Base-by-base conservation (phyloP, 2,113 vertebrate genomes). In the Glaucidium brasilianum region DNA sequence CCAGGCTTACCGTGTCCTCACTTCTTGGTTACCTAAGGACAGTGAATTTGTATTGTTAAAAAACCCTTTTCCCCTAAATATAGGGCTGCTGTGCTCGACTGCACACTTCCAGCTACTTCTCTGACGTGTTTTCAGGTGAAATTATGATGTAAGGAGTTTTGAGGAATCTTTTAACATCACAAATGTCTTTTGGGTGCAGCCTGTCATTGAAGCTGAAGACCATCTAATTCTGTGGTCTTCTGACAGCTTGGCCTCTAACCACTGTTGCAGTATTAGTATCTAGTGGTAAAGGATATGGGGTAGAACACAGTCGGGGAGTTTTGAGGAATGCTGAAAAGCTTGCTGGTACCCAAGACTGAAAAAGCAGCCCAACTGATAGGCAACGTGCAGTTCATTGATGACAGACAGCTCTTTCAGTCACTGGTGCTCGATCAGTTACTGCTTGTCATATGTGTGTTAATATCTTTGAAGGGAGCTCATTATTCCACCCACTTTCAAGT, bases 401-500 rank as follows among this genome's bases (percentile, higher is more conserved):
- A 71, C 88, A 90, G 85, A 7, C 59, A n/a, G 85, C 76, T 80
- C 85, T 78, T 83, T 56, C 26, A 86, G 79, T 39, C 80, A 0
- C 83, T 63, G 82, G 20, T 37, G 66, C 90, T 93, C 27, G 0
- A 32, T 84, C 76, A 7, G 30, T 92, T 60, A 5, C 86, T 62
- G 68, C 71, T 47, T 75, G 80, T 84, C 80, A 58, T 60, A 12
- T 73, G 76, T 62, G 69, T 96, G 89, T 76, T 82, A 29, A 19
- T 68, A 55, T 77, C 95, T 94, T 72, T 85, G 89, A 90, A 94
- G 91, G 84, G 64, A 96, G 87, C 84, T 97, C 94, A 97, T 96
- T 97, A 96, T 97, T 95, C 92, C 91, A 63, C 91, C 94, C 91
- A 73, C 94, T 96, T 69, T 43, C 59, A 53, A 97, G 95, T 90